These are phyloP conservation scores for Actinostola sp. DNA, from an alignment of 92 coral and sea anemone genomes.

Conservation along the genomic window DNA sequence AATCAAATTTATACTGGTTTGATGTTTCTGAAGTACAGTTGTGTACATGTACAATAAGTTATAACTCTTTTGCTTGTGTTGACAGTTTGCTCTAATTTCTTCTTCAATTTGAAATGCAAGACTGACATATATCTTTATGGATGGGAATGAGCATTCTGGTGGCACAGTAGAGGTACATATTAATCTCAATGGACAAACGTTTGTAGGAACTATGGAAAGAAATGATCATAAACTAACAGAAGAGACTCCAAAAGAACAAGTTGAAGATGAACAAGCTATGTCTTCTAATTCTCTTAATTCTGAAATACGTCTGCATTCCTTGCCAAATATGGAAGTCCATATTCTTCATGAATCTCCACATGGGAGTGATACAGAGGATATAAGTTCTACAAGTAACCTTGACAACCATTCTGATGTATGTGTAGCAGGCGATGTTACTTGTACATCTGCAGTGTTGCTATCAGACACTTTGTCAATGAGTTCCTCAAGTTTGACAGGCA, in stretches of 20 bases:
- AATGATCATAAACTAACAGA: constrained; percentile 1
- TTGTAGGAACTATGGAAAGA: background rate
- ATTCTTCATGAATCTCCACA: constrained; percentile 59
- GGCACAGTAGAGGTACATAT: constrained; percentile 1
- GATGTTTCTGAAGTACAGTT: too few species aligned
- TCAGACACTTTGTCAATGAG: constrained; percentile 70
- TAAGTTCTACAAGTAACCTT: constrained; percentile 64
- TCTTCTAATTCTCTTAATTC: constrained; percentile 16
- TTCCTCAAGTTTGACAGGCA: constrained; percentile 65
- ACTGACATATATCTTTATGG: constrained; percentile 19
- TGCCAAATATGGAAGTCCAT: constrained; percentile 36
- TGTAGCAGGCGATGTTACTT: constrained; percentile 33
- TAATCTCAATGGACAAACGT: constrained; percentile 2
- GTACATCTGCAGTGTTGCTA: constrained; percentile 56
- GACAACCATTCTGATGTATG: constrained; percentile 68
- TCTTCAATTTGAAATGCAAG: too few species aligned
- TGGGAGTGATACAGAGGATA: constrained; percentile 62
- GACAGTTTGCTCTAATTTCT: too few species aligned
- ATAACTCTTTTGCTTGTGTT: too few species aligned
- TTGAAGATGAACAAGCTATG: background rate
- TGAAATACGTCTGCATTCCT: constrained; percentile 19
- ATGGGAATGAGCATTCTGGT: constrained; percentile 8
- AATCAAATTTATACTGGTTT: too few species aligned
- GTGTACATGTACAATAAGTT: too few species aligned
- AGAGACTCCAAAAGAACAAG: background rate